Conservation (phyloP, 1,140 invertebrate species). For the Drosophila busckii region DNA sequence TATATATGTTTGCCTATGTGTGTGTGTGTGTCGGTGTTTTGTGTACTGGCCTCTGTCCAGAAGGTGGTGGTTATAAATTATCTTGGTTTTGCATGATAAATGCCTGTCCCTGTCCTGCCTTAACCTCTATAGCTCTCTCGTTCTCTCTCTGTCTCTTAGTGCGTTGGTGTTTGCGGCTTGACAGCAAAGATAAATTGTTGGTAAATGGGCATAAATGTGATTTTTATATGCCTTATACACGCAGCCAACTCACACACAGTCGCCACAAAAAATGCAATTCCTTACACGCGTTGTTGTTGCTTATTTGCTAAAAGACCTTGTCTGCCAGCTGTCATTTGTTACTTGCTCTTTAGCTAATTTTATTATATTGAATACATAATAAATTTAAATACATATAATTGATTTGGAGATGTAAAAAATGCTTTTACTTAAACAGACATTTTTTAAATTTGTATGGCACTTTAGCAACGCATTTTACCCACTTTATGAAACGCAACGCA, state of each 20-base stretch:
- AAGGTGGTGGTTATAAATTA: slow-evolving; percentile 66
- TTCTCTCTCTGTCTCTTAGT: slow-evolving; percentile 8
- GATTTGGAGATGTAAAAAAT: no score
- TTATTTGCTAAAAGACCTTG: slow-evolving; percentile 51
- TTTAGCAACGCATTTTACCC: slow-evolving; percentile 5
- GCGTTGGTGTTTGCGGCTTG: slow-evolving; percentile 63
- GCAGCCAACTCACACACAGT: slow-evolving; percentile 1
- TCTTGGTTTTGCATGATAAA: slow-evolving; percentile 75
- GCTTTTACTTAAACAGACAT: no score
- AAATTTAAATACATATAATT: not conserved
- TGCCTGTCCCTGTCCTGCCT: slow-evolving; percentile 50
- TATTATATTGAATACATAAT: slow-evolving; percentile 22
- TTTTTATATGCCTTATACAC: slow-evolving; percentile 55
- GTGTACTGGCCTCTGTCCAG: slow-evolving; percentile 53
- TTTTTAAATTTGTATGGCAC: no score
- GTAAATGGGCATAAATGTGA: slow-evolving; percentile 76
- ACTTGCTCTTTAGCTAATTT: slow-evolving; percentile 48
- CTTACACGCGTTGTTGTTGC: no score
- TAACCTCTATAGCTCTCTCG: slow-evolving; percentile 19
- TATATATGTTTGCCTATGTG: not conserved
- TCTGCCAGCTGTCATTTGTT: slow-evolving; percentile 2
- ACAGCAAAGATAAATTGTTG: slow-evolving; percentile 74
- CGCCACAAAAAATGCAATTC: not conserved
- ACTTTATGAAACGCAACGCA: slow-evolving; percentile 13
- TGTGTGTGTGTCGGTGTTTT: slow-evolving; percentile 5